Evolutionary conservation across 2,888 invertebrate genomes (phyloP), one percentile per base, ranked within the genome.

Genomic region (Sesia apiformis): DNA sequence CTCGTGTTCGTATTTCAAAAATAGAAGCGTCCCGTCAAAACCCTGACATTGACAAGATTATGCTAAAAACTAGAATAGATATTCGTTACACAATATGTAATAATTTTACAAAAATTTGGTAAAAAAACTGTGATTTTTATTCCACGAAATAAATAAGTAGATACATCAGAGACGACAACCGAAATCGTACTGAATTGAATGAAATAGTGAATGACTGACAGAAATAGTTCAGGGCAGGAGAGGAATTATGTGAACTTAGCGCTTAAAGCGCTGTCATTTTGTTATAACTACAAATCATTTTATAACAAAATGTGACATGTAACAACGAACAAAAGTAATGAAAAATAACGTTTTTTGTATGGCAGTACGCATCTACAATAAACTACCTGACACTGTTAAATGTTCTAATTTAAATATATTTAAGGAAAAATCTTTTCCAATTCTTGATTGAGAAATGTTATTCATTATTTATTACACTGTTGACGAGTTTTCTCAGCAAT

Each of bases 121-220:
- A 50, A 50, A 50, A 42, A 42, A 42, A 42, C 42, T 23, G 23
- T 23, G 23, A 23, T 23, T 8, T 46, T 4, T 46, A 4, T 46
- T 7, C n/a, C 8, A 7, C n/a, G 46, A 8, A 38, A 6, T 50
- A 38, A 50, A 50, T 5, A 50, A 8, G 7, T 38, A 38, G 23
- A 7, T 38, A 50, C 5, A 7, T 4, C 7, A 38, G 38, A 50
- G 7, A 50, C 61, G 59, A 53, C 49, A 53, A 57, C 62, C 63
- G 61, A 66, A 67, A 64, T 63, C 63, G 67, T 60, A 77, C 77
- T 74, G 55, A 58, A 56, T 76, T 80, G 80, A 78, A 81, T 78
- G 78, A 66, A 78, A 69, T 67, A 64, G 66, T 77, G 78, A 84
- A 83, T 82, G 83, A 81, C 71, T 79, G 77, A 81, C 82, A 80